These are phyloP conservation scores for Psettodes erumei DNA, from an alignment of 2,113 vertebrate species.

Conservation along the genomic window DNA sequence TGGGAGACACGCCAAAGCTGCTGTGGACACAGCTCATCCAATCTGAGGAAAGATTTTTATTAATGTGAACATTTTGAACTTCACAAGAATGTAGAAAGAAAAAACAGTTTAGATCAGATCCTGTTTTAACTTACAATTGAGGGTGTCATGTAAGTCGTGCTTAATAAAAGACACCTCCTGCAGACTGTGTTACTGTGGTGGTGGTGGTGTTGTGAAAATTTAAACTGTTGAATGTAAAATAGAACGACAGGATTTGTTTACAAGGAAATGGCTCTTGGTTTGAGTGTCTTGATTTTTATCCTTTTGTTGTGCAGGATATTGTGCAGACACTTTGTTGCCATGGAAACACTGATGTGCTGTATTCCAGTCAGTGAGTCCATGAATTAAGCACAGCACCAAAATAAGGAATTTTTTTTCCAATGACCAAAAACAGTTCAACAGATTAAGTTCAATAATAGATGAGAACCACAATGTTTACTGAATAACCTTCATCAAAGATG, in stretches of 20 bases:
- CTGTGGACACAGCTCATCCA: slow-evolving; percentile 65
- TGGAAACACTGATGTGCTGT: slow-evolving; percentile 78
- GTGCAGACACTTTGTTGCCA: slow-evolving; percentile 76
- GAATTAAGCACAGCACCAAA: slow-evolving; percentile 70
- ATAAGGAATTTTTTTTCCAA: slow-evolving; percentile 35
- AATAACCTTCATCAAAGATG: slow-evolving; percentile 1
- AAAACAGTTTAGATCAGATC: slow-evolving; percentile 24
- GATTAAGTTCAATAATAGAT: slow-evolving; percentile 14
- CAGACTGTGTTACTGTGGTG: slow-evolving; percentile 14
- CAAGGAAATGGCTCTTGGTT: slow-evolving; percentile 58
- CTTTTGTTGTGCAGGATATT: slow-evolving; percentile 65
- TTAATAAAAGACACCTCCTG: background rate
- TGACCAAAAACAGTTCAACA: slow-evolving; percentile 38
- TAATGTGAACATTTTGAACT: slow-evolving; percentile 49
- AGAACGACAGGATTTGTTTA: slow-evolving; percentile 39
- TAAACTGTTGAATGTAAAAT: slow-evolving; percentile 15
- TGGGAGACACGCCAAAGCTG: slow-evolving; percentile 45
- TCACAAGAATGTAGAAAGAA: slow-evolving; percentile 6
- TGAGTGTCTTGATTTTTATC: slow-evolving; percentile 35
- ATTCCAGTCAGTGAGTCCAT: slow-evolving; percentile 65
- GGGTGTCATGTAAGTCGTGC: slow-evolving; percentile 18
- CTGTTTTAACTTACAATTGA: slow-evolving; percentile 4
- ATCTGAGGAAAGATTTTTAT: slow-evolving; percentile 62
- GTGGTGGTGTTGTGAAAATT: slow-evolving; percentile 35
- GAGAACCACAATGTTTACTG: slow-evolving; percentile 20